Evolutionary conservation across 2,797 vertebrate species (phyloP).

Genomic region (Takifugu rubripes): DNA sequence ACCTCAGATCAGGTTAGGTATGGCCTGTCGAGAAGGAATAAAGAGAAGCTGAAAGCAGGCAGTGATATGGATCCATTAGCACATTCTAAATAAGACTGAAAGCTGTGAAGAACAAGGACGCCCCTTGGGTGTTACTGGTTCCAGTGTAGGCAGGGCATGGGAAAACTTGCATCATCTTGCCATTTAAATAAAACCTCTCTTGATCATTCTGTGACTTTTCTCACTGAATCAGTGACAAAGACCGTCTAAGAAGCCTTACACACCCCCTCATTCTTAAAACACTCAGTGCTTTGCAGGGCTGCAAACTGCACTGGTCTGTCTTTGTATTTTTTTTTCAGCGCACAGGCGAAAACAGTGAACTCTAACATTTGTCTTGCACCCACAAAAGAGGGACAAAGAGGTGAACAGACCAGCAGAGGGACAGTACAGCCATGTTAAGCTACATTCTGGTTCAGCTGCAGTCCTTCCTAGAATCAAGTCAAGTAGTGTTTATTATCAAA

Average conservation of each 20-base stretch:
- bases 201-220: slow-evolving; percentile 20
- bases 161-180: slow-evolving; percentile 26
- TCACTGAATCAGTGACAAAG: slow-evolving; percentile 48
- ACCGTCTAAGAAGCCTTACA: slow-evolving; percentile 35
- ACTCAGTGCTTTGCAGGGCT: slow-evolving; percentile 37
- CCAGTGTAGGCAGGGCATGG: slow-evolving; percentile 23
- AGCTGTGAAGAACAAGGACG: slow-evolving; percentile 26
- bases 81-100: slow-evolving; percentile 36
- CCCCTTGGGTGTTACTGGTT: slow-evolving; percentile 33
- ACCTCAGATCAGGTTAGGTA: slow-evolving; percentile 36
- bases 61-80: slow-evolving; percentile 38
- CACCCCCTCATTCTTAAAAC: slow-evolving; percentile 47
- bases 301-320: slow-evolving; percentile 7
- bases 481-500: slow-evolving; percentile 14
- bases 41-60: slow-evolving; percentile 40
- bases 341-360: slow-evolving; percentile 26
- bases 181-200: slow-evolving; percentile 23
- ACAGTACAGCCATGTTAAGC: slow-evolving; percentile 48
- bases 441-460: slow-evolving; percentile 68
- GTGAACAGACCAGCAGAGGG: slow-evolving; percentile 22
- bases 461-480: slow-evolving; percentile 19
- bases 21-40: slow-evolving; percentile 8
- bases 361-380: slow-evolving; percentile 27
- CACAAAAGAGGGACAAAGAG: slow-evolving; percentile 38
- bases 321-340: slow-evolving; percentile 32